phyloP scores from a whole-genome alignment of 2,888 invertebrate species.

The Masnerella sp. region DNA sequence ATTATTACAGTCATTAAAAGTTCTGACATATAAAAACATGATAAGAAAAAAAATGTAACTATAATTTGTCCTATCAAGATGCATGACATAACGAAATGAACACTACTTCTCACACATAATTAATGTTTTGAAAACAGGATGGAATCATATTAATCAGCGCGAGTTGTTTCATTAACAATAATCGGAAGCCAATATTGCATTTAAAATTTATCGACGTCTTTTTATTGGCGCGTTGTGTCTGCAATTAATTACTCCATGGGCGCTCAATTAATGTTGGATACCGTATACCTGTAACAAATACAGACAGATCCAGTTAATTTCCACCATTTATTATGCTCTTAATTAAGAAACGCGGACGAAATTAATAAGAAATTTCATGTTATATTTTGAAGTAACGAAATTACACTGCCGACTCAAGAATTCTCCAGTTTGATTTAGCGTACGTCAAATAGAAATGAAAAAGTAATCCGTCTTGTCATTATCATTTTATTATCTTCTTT shows the following conservation, averaged over 20 bases:
- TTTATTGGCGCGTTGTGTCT: neutral
- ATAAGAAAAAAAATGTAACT: too few species aligned
- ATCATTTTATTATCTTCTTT: conserved; percentile 19
- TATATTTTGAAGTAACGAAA: conserved; percentile 16
- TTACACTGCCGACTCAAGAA: conserved; percentile 5
- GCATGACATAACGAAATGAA: too few species aligned
- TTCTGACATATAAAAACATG: too few species aligned
- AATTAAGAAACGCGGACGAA: conserved; percentile 35
- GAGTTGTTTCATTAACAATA: neutral
- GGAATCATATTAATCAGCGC: too few species aligned
- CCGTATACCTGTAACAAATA: conserved; percentile 24
- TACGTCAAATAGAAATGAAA: conserved; percentile 24
- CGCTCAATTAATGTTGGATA: conserved; percentile 8
- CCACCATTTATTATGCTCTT: conserved; percentile 25
- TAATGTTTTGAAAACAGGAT: too few species aligned
- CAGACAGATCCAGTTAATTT: conserved; percentile 18
- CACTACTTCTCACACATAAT: too few species aligned
- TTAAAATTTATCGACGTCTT: conserved; percentile 1
- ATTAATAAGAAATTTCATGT: conserved; percentile 29
- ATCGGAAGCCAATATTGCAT: conserved; percentile 2
- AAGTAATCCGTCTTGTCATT: conserved; percentile 23
- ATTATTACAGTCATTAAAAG: too few species aligned
- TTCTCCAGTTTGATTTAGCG: conserved; percentile 21
- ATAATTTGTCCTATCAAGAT: too few species aligned
- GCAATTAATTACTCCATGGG: conserved; percentile 27